Base-by-base conservation (phyloP, 1,140 invertebrate species). In the Monomorium pharaonis region DNA sequence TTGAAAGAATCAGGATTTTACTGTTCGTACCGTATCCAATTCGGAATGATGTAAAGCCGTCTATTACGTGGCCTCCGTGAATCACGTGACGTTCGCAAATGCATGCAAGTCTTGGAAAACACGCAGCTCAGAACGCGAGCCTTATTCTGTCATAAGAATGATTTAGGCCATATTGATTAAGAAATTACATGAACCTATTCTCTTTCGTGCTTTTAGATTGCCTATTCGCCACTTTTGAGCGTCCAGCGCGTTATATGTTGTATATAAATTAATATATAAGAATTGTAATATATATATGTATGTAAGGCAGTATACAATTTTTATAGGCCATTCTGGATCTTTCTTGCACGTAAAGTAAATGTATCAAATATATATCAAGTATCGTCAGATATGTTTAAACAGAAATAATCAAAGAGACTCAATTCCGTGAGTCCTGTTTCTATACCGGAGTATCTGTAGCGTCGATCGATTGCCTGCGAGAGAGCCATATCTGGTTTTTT, bases 131-230 rank as follows among this genome's bases (percentile, higher is more conserved):
- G 51, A 81, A 70, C 65, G 69, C 69, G 51, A 87, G 37, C 70
- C 77, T 84, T 69, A 87, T 84, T 88, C 70, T 49, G 77, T 84
- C 86, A 75, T 14, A 42, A 27, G 51, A 58, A 87, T 88, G 87
- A 88, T 87, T 87, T 87, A 88, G 69, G 67, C 56, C 47, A 75
- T 51, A 88, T 84, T 65, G 86, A 88, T 88, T 84, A 87, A 88
- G 56, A 69, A 74, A 84, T 88, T 70, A 69, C 74, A 44, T 47
- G 86, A 87, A 84, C 69, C 24, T 54, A 65, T 65, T 87, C 21
- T 56, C 24, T 12, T 44, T 60, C 85, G 51, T 69, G 47, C 30
- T 7, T 69, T 74, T 49, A 60, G 44, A 70, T 77, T 47, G 51
- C 63, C 27, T 49, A 58, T 83, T 60, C 70, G 14, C 27, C 47